These are phyloP conservation scores for Brenthis daphne DNA, from an alignment of 2,888 invertebrate genomes.

Conservation along the genomic window DNA sequence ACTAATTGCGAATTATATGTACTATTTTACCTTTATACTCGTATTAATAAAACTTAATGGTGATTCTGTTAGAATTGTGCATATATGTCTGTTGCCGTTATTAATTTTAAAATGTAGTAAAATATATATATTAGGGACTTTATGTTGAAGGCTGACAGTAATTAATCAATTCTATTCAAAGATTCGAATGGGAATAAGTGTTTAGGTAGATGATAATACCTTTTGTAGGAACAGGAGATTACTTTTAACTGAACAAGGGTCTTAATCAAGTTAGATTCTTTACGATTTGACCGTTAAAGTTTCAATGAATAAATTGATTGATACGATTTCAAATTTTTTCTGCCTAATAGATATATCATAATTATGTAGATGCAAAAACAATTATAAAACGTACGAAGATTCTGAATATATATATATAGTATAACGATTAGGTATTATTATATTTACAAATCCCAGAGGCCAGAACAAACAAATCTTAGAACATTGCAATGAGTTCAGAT, in stretches of 20 bases:
- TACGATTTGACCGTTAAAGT: constrained; percentile 17
- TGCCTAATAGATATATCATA: not conserved
- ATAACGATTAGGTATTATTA: too few species aligned
- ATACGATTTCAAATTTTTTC: constrained; percentile 1
- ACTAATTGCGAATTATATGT: too few species aligned
- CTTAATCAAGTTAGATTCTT: constrained; percentile 26
- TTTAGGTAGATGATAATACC: constrained; percentile 20
- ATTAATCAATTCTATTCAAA: constrained; percentile 8
- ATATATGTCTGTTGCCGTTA: too few species aligned
- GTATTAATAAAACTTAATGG: too few species aligned
- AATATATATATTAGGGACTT: constrained; percentile 7
- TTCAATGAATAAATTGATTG: constrained; percentile 26
- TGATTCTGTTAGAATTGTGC: too few species aligned
- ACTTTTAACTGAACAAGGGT: constrained; percentile 26
- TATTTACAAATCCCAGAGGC: too few species aligned
- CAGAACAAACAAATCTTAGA: too few species aligned
- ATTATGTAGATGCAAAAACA: too few species aligned
- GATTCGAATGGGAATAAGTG: constrained; percentile 7
- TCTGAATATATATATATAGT: too few species aligned
- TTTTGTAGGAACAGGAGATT: constrained; percentile 26
- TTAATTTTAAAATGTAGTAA: too few species aligned
- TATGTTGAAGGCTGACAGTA: constrained; percentile 5
- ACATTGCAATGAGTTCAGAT: not conserved
- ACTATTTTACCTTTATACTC: too few species aligned
- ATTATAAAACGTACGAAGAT: too few species aligned